Percentiles rank a stretch among this genome's conserved stretches.
Evolutionary conservation across 2,113 vertebrate species (phyloP).

Genomic region (Craseonycteris thonglongyai): DNA sequence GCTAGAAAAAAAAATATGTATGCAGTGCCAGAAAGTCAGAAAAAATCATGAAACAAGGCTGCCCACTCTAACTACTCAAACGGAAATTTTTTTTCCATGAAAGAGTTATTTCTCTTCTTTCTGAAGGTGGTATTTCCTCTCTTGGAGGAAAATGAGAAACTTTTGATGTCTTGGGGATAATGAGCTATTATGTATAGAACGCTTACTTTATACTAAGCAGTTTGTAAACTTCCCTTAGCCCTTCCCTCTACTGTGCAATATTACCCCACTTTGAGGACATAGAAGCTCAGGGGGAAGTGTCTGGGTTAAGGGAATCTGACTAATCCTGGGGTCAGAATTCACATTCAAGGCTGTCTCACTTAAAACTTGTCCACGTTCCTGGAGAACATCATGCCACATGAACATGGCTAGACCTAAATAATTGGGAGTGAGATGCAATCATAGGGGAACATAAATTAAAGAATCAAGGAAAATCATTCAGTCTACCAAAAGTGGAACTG

Average conservation of each 20-base stretch:
- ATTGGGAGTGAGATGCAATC: not conserved
- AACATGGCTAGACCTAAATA: not conserved
- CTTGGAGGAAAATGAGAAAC: not conserved
- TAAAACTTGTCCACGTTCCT: not conserved
- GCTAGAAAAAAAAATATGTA: not conserved
- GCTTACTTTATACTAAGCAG: not conserved
- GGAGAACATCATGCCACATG: not conserved
- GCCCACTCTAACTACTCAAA: not conserved
- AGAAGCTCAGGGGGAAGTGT: not conserved
- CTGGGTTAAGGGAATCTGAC: not conserved
- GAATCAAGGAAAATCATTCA: not conserved
- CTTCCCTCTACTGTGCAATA: not conserved
- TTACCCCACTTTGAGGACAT: not conserved
- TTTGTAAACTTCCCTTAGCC: not conserved
- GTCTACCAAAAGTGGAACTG: not conserved
- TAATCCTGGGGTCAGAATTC: not conserved
- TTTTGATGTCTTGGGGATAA: not conserved
- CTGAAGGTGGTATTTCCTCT: not conserved
- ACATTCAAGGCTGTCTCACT: not conserved
- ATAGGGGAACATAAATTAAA: not conserved
- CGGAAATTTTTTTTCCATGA: not conserved
- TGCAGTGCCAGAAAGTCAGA: not conserved
- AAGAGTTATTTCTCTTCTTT: not conserved
- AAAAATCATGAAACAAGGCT: not conserved
- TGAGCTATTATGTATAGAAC: not conserved